These are phyloP conservation scores for Noturus placidus DNA, from an alignment of 2,113 vertebrate genomes.

Conservation along the genomic window DNA sequence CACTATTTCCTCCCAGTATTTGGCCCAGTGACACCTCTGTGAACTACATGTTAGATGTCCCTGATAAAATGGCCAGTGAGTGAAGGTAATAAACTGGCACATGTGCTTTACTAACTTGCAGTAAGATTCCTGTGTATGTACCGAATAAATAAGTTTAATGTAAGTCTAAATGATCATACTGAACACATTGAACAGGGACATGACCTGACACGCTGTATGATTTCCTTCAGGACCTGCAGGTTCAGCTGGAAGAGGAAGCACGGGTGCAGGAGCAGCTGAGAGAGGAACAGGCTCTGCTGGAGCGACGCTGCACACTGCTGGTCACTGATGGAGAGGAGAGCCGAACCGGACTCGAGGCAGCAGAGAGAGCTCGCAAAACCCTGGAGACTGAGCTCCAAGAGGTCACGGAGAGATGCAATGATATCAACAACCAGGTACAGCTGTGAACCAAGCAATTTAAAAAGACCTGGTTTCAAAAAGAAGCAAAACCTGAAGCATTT, in stretches of 20 bases:
- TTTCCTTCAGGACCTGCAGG: slow-evolving; percentile 71
- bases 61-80: not conserved
- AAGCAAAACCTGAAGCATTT: not conserved
- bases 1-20: not conserved
- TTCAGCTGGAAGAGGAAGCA: slow-evolving; percentile 74
- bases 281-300: slow-evolving; percentile 70
- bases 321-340: slow-evolving; percentile 66
- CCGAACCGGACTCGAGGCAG: slow-evolving; percentile 60
- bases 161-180: not conserved
- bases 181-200: not conserved
- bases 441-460: not conserved
- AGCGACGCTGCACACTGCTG: slow-evolving; percentile 71
- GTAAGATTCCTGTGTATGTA: not conserved
- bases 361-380: slow-evolving; percentile 68
- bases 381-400: slow-evolving; percentile 73
- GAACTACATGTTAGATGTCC: not conserved
- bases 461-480: not conserved
- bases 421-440: slow-evolving; percentile 75
- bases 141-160: not conserved
- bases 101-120: not conserved
- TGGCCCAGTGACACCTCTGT: not conserved
- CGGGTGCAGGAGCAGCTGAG: slow-evolving; percentile 65
- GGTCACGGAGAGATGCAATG: slow-evolving; percentile 66
- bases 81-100: not conserved
- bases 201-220: not conserved